Conservation (phyloP, 2,113 vertebrate species). For the Himantopus leucocephalus region DNA sequence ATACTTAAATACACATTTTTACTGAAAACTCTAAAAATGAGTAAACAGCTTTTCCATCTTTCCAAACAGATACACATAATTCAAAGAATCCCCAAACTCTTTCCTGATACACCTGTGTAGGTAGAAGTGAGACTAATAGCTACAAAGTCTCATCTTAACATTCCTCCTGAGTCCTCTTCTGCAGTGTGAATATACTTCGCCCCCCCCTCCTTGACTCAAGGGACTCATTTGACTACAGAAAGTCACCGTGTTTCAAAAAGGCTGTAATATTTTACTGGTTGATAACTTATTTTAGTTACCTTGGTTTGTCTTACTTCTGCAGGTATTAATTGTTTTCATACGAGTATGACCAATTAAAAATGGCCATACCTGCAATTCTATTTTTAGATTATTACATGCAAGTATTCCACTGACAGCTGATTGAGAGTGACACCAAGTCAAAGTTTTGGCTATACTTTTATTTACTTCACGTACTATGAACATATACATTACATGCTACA, state of each 20-base stretch:
- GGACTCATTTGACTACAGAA: not conserved
- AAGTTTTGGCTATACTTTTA: constrained; percentile 84
- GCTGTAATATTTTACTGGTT: rapidly evolving
- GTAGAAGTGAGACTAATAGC: not conserved
- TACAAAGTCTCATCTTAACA: not conserved
- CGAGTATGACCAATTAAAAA: not conserved
- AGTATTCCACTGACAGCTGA: constrained; percentile 23
- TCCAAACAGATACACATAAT: not conserved
- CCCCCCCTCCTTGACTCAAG: not conserved
- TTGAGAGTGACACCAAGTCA: constrained; percentile 65
- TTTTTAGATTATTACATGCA: not conserved
- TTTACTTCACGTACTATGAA: constrained; percentile 90
- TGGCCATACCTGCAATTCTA: not conserved
- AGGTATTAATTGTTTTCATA: not conserved
- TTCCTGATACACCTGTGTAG: not conserved
- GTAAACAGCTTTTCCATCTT: not conserved
- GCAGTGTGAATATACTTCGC: not conserved
- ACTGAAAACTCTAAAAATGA: not conserved
- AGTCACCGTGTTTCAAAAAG: not conserved
- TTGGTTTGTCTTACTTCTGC: not conserved
- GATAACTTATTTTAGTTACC: not conserved
- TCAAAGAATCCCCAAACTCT: not conserved
- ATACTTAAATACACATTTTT: not conserved
- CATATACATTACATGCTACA: constrained; percentile 90
- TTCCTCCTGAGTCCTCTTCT: not conserved